Percentiles rank a stretch among this genome's conserved stretches.
These are phyloP conservation scores for Melipona beecheii DNA, from an alignment of 2,888 invertebrate genomes.

Conservation along the genomic window DNA sequence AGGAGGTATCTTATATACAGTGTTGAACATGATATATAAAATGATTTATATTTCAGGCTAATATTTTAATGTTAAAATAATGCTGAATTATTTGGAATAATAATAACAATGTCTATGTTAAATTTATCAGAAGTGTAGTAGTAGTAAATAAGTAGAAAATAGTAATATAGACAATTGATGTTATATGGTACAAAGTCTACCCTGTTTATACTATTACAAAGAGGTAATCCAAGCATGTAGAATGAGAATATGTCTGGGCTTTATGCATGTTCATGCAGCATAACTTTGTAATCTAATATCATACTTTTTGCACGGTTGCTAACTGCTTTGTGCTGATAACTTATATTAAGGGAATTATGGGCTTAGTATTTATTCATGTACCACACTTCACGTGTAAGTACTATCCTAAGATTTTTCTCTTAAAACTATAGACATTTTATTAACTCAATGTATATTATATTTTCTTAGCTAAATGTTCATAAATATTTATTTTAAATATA, in stretches of 20 bases:
- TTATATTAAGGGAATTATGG: constrained; percentile 79
- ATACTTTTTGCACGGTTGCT: constrained; percentile 76
- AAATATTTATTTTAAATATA: neutral
- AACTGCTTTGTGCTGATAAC: constrained; percentile 79
- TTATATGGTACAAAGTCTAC: constrained; percentile 65
- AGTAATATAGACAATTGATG: constrained; percentile 46
- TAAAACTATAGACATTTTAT: neutral
- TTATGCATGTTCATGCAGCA: constrained; percentile 78
- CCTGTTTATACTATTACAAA: constrained; percentile 64
- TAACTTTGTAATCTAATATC: constrained; percentile 79
- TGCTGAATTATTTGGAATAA: constrained; percentile 18
- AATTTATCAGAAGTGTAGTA: constrained; percentile 30
- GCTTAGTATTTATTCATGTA: constrained; percentile 71
- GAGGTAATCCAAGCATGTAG: constrained; percentile 75
- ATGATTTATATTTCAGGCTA: constrained; percentile 25
- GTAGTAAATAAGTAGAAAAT: constrained; percentile 21
- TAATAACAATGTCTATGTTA: constrained; percentile 24
- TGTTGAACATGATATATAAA: constrained; percentile 10
- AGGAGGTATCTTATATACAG: neutral
- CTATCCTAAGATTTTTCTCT: constrained; percentile 39
- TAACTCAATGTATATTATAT: constrained; percentile 4
- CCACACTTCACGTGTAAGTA: constrained; percentile 74
- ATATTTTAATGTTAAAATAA: constrained; percentile 11
- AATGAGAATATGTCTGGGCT: constrained; percentile 75
- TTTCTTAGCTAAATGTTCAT: neutral